A percentile compares a stretch with the other conserved stretches of the same genome.
Conservation (phyloP, 2,888 invertebrate genomes). For the Nephrotoma appendiculata region DNA sequence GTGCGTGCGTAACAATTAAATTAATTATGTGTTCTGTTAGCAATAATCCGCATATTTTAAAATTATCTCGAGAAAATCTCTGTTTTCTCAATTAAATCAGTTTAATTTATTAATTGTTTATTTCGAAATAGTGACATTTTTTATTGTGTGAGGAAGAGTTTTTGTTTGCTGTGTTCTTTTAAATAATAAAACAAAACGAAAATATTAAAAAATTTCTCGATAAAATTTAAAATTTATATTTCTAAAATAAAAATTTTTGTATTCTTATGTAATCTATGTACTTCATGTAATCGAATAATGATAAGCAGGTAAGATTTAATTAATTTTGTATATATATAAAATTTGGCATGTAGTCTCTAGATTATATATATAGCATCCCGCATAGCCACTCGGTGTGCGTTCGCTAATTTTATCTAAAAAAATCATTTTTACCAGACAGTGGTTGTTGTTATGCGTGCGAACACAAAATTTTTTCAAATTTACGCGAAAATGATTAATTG, state of each 20-base stretch:
- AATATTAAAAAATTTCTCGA: background rate
- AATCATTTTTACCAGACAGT: background rate
- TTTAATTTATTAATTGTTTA: background rate
- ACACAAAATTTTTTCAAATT: background rate
- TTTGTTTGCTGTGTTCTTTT: background rate
- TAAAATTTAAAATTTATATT: background rate
- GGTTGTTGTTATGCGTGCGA: background rate
- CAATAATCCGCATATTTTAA: background rate
- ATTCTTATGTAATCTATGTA: background rate
- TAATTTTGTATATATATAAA: background rate
- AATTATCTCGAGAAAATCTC: background rate
- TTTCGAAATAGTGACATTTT: background rate
- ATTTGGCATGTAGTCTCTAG: background rate
- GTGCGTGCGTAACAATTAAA: background rate
- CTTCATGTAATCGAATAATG: background rate
- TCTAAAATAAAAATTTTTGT: background rate
- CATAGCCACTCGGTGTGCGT: background rate
- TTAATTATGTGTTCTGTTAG: background rate
- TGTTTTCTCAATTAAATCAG: background rate
- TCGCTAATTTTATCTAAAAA: background rate
- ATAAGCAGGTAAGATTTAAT: background rate
- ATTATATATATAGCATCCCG: background rate
- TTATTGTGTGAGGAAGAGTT: background rate
- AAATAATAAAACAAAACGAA: background rate
- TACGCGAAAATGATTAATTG: background rate